Evolutionary conservation across 2,888 invertebrate genomes (phyloP).

Genomic region (Malachius bipustulatus): DNA sequence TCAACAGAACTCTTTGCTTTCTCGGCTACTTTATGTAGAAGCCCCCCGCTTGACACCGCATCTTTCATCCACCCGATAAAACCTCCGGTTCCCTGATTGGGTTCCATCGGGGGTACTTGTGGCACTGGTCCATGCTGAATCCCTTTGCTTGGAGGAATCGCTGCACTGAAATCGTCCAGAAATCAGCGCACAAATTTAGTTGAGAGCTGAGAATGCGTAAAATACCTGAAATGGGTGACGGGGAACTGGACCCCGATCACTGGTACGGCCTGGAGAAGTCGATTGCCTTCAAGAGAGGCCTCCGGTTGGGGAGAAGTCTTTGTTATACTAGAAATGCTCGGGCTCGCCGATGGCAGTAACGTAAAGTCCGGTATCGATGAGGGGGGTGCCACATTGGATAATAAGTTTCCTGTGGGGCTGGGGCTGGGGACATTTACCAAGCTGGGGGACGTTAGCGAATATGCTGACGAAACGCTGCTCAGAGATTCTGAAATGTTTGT

Average conservation of each 20-base stretch:
- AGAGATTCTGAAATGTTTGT: constrained; percentile 36
- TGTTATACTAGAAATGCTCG: too few relatives aligned
- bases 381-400: constrained; percentile 59
- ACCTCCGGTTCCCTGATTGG: constrained; percentile 41
- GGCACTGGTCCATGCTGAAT: constrained; percentile 21
- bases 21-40: constrained; percentile 57
- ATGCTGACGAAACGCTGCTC: constrained; percentile 36
- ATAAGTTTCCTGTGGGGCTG: constrained; percentile 43
- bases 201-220: too few relatives aligned
- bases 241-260: too few relatives aligned
- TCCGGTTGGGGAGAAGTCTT: constrained; percentile 11
- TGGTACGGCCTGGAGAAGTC: neutral
- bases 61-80: constrained; percentile 59
- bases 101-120: constrained; percentile 22
- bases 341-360: constrained; percentile 40
- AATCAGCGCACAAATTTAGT: too few relatives aligned
- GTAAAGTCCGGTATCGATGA: constrained; percentile 54
- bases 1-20: constrained; percentile 72
- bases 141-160: constrained; percentile 35
- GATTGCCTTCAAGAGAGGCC: neutral
- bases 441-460: constrained; percentile 37
- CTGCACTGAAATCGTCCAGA: constrained; percentile 28
- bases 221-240: constrained; percentile 33
- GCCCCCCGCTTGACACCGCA: constrained; percentile 51
- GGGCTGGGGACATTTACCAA: too few relatives aligned